Percentiles rank a stretch among this genome's conserved stretches.
phyloP scores from a whole-genome alignment of 1,140 invertebrate species.

The Hyposmocoma kahamanoa region DNA sequence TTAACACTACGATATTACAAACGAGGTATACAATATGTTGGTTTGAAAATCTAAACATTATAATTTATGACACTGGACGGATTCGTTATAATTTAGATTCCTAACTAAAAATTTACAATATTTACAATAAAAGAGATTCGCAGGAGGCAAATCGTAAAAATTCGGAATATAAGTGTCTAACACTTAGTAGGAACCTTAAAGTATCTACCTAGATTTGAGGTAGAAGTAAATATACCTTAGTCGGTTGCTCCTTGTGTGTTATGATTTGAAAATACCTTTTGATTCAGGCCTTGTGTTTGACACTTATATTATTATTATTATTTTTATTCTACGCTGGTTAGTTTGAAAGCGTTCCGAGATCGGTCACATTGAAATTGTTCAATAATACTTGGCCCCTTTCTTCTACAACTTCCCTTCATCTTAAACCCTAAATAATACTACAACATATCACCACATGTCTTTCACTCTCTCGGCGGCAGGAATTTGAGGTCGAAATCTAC shows the following conservation, averaged over 20 bases:
- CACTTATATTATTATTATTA: too few species aligned
- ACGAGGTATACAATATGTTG: slow-evolving; percentile 13
- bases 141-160: too few species aligned
- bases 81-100: slow-evolving; percentile 29
- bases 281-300: too few species aligned
- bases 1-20: slow-evolving; percentile 1
- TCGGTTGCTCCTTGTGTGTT: too few species aligned
- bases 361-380: not conserved
- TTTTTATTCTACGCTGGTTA: too few species aligned
- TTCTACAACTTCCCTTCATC: not conserved
- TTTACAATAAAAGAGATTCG: slow-evolving; percentile 40
- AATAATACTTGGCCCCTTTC: not conserved
- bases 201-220: too few species aligned
- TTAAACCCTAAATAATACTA: not conserved
- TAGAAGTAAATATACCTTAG: too few species aligned
- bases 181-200: too few species aligned
- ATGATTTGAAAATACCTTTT: too few species aligned
- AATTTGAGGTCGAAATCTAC: slow-evolving; percentile 55
- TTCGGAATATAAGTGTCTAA: too few species aligned
- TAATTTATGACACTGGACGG: slow-evolving; percentile 61
- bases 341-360: slow-evolving; percentile 1
- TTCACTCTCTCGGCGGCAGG: slow-evolving; percentile 57
- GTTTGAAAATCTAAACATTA: slow-evolving; percentile 8
- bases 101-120: slow-evolving; percentile 52
- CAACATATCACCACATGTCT: slow-evolving; percentile 56